Conservation (phyloP, 1,140 invertebrate species). For the Dysdera silvatica region DNA sequence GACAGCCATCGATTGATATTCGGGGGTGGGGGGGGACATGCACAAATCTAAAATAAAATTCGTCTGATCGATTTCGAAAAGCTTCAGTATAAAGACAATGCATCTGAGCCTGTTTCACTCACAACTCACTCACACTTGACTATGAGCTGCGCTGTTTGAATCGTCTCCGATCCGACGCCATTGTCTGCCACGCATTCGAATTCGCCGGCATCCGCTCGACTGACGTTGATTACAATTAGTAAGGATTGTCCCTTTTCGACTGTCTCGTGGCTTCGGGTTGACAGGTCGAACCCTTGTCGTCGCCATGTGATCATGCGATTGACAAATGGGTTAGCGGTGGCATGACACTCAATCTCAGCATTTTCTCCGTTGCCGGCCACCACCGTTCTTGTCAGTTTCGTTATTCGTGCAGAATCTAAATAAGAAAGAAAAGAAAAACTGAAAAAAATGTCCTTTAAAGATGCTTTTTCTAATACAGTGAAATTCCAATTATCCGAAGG, state of each 20-base stretch:
- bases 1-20: no score
- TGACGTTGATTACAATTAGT: constrained; percentile 66
- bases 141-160: constrained; percentile 53
- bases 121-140: constrained; percentile 55
- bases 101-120: constrained; percentile 75
- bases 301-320: constrained; percentile 80
- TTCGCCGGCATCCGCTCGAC: constrained; percentile 73
- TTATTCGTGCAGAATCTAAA: constrained; percentile 75
- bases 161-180: constrained; percentile 68
- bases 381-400: constrained; percentile 62
- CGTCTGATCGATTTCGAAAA: constrained; percentile 67
- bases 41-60: no score
- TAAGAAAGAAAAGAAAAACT: no score
- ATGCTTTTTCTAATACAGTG: no score
- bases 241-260: constrained; percentile 59
- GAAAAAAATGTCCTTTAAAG: no score
- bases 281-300: constrained; percentile 41
- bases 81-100: constrained; percentile 77
- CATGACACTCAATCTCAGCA: constrained; percentile 75
- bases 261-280: constrained; percentile 27
- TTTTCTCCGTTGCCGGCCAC: constrained; percentile 68
- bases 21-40: no score
- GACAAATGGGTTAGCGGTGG: constrained; percentile 75
- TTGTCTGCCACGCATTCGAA: constrained; percentile 91
- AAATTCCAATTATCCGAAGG: no score